Percentiles rank a stretch among this genome's conserved stretches.
These are phyloP conservation scores for Gerris buenoi DNA, from an alignment of 1,140 invertebrate species.

Conservation along the genomic window DNA sequence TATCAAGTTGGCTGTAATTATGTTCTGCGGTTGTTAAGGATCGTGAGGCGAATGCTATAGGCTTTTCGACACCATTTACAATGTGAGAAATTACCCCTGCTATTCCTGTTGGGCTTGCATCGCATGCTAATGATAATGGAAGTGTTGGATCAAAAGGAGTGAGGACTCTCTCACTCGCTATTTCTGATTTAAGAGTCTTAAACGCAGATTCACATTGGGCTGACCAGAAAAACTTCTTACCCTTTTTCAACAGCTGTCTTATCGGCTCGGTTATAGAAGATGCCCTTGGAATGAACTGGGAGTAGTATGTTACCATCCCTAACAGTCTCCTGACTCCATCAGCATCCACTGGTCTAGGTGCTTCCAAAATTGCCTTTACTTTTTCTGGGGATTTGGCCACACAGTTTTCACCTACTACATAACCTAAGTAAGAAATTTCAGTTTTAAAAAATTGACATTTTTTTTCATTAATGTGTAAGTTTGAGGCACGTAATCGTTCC, in stretches of 20 bases:
- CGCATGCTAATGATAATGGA: slow-evolving; percentile 33
- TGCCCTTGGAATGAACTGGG: background rate
- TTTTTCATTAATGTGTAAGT: background rate
- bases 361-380: slow-evolving; percentile 25
- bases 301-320: background rate
- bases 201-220: slow-evolving; percentile 20
- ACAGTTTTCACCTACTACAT: too few species aligned
- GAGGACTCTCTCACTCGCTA: slow-evolving; percentile 20
- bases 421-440: background rate
- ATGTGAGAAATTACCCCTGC: slow-evolving; percentile 25
- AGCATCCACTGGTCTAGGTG: too few species aligned
- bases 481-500: too few species aligned
- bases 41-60: slow-evolving; percentile 31
- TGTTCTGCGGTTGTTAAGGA: slow-evolving; percentile 29
- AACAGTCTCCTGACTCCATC: slow-evolving; percentile 10
- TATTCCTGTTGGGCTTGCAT: too few species aligned
- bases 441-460: slow-evolving; percentile 4
- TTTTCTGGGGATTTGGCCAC: slow-evolving; percentile 30
- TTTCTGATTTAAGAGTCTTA: too few species aligned
- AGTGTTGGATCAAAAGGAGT: slow-evolving; percentile 31
- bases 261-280: too few species aligned
- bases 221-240: slow-evolving; percentile 15
- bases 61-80: slow-evolving; percentile 28
- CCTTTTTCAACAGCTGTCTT: background rate
- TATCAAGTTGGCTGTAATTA: slow-evolving; percentile 33